Percentiles rank a stretch among this genome's conserved stretches.
Evolutionary conservation across 2,113 vertebrate species (phyloP).

Genomic region (Sapajus apella): DNA sequence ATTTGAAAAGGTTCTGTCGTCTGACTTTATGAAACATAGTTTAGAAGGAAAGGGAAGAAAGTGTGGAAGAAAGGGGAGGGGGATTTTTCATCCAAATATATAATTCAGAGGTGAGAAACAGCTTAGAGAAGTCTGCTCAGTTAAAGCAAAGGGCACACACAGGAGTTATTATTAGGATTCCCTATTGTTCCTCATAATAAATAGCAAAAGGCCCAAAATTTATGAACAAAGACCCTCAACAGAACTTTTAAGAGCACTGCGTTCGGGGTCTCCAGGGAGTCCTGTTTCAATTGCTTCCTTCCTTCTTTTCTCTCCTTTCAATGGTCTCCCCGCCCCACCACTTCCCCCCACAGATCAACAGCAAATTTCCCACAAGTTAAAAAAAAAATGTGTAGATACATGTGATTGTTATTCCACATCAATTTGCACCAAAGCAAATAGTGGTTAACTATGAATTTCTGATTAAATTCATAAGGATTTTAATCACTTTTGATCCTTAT

Average conservation of each 20-base stretch:
- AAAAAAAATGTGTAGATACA: slow-evolving; percentile 50
- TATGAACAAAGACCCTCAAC: slow-evolving; percentile 59
- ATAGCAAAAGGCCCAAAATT: slow-evolving; percentile 5
- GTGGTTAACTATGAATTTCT: slow-evolving; percentile 53
- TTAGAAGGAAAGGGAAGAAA: neutral
- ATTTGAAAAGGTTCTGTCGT: neutral
- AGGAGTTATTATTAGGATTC: slow-evolving; percentile 54
- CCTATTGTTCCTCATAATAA: slow-evolving; percentile 58
- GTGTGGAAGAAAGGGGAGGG: neutral
- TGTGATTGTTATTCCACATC: slow-evolving; percentile 57
- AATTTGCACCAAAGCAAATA: slow-evolving; percentile 63
- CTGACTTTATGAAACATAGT: slow-evolving; percentile 13
- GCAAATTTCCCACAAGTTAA: slow-evolving; percentile 71
- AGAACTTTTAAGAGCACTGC: slow-evolving; percentile 30
- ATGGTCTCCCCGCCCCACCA: neutral
- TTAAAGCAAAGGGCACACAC: neutral
- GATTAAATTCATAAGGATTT: slow-evolving; percentile 65
- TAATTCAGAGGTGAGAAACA: neutral
- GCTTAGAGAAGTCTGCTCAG: neutral
- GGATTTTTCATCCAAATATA: neutral
- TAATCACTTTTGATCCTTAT: slow-evolving; percentile 56
- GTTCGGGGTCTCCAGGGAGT: slow-evolving; percentile 21
- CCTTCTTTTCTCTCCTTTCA: slow-evolving; percentile 57
- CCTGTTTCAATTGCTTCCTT: slow-evolving; percentile 57
- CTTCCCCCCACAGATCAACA: slow-evolving; percentile 59